Conservation (phyloP, 2,113 vertebrate genomes). For the Hemiprocne comata region DNA sequence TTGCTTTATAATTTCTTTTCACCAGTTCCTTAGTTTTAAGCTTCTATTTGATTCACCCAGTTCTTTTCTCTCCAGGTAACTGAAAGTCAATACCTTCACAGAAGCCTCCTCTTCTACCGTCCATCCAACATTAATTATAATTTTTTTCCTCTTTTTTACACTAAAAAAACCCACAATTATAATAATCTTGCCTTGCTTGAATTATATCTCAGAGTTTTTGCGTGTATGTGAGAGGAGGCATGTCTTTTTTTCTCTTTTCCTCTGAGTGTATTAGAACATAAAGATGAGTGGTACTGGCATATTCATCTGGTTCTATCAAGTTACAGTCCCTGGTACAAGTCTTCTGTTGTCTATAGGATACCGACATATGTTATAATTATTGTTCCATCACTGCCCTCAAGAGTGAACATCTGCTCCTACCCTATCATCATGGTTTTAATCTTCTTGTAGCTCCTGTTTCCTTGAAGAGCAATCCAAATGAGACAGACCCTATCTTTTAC, state of each 20-base stretch:
- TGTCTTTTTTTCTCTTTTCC: neutral
- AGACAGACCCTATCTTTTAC: conserved; percentile 1
- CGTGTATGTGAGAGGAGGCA: neutral
- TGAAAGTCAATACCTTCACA: neutral
- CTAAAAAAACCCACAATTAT: neutral
- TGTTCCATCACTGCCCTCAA: conserved; percentile 34
- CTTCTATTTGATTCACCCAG: neutral
- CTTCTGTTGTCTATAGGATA: conserved; percentile 13
- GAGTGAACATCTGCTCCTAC: conserved; percentile 46
- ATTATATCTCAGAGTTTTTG: neutral
- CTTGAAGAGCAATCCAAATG: conserved; percentile 28
- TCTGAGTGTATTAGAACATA: neutral
- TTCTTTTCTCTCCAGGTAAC: neutral
- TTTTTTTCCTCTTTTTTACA: neutral
- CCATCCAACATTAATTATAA: neutral
- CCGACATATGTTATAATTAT: conserved; percentile 15
- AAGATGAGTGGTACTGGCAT: neutral
- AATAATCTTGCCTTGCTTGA: neutral
- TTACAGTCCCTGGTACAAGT: neutral
- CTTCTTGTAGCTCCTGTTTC: conserved; percentile 17
- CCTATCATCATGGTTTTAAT: conserved; percentile 1
- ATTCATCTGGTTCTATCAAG: neutral
- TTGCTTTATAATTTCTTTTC: neutral
- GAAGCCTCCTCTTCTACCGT: neutral
- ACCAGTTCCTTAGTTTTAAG: neutral